A percentile compares a stretch with the other conserved stretches of the same genome.
Evolutionary conservation across 2,113 vertebrate genomes (phyloP).

Genomic region (Hyaena hyaena): DNA sequence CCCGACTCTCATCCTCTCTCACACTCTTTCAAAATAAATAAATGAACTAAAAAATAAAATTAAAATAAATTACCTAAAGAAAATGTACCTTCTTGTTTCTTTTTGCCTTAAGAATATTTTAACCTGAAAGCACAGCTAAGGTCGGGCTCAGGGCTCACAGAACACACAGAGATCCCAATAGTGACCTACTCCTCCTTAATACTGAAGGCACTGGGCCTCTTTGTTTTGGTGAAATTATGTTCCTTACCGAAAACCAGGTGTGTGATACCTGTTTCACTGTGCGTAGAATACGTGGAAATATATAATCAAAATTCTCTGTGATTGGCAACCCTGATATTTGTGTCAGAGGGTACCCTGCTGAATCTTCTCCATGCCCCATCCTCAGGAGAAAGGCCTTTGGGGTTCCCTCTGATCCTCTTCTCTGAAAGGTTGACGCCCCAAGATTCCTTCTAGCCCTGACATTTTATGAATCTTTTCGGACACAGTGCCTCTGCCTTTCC

Average conservation of each 20-base stretch:
- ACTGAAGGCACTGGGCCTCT: neutral
- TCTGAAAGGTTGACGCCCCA: neutral
- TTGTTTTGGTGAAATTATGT: neutral
- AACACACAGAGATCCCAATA: neutral
- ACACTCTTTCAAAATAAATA: too few relatives aligned
- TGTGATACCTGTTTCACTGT: neutral
- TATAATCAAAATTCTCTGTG: neutral
- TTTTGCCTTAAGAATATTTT: neutral
- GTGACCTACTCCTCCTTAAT: neutral
- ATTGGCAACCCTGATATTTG: neutral
- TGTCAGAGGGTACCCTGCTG: neutral
- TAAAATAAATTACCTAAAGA: too few relatives aligned
- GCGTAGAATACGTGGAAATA: neutral
- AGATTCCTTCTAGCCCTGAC: neutral
- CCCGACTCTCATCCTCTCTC: too few relatives aligned
- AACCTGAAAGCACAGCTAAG: neutral
- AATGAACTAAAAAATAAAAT: too few relatives aligned
- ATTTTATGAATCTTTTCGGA: neutral
- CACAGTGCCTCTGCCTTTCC: neutral
- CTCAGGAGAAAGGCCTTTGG: neutral
- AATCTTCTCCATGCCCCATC: neutral
- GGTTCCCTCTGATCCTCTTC: neutral
- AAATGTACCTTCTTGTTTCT: constrained; percentile 4
- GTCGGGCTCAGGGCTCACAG: neutral
- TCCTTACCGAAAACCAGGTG: neutral